Conservation (phyloP, 2,888 invertebrate species). For the Heliconius aoede region DNA sequence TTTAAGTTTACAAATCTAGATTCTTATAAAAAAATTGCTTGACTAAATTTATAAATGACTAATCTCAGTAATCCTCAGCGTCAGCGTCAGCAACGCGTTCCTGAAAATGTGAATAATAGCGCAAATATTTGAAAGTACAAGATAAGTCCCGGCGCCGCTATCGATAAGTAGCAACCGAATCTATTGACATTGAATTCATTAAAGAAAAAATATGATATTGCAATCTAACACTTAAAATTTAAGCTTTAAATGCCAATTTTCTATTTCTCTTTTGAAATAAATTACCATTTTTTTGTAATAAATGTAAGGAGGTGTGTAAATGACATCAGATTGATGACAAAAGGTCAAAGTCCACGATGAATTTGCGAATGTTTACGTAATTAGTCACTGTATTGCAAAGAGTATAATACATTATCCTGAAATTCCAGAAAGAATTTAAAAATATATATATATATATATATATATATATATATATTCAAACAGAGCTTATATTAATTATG, state of each 20-base stretch:
- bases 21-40: neutral
- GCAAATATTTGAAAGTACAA: slow-evolving; percentile 48
- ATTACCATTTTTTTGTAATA: neutral
- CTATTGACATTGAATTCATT: neutral
- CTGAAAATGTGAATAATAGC: slow-evolving; percentile 49
- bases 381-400: neutral
- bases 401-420: neutral
- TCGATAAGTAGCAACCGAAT: slow-evolving; percentile 38
- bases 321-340: slow-evolving; percentile 29
- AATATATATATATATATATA: no score
- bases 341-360: slow-evolving; percentile 13
- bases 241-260: slow-evolving; percentile 4
- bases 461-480: no score
- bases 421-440: neutral
- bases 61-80: neutral
- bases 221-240: slow-evolving; percentile 2
- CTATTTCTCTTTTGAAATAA: neutral
- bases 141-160: slow-evolving; percentile 52
- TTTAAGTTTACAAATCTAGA: no score
- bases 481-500: no score
- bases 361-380: slow-evolving; percentile 2
- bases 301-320: slow-evolving; percentile 36
- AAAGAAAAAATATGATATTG: neutral
- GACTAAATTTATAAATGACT: neutral
- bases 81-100: slow-evolving; percentile 23